Evolutionary conservation across 2,888 invertebrate species (phyloP), one percentile per base, ranked within the genome.

Genomic region (Cheilosia impressa): DNA sequence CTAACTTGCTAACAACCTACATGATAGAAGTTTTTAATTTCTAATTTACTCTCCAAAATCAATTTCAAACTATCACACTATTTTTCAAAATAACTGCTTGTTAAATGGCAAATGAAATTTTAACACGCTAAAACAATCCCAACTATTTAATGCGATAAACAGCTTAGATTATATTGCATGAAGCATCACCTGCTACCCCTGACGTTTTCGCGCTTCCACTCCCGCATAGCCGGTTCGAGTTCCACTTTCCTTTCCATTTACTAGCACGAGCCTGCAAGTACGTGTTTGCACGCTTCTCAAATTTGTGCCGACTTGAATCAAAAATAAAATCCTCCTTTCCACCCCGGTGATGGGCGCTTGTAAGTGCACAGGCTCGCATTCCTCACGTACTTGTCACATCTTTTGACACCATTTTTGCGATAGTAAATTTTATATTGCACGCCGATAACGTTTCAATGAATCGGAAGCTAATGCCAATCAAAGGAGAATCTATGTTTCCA

Each of bases 381-480:
- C 7, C 47, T n/a, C 66, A 76, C 76, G 58, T 76, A 52, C 22
- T 66, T 63, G 34, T 65, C 34, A 63, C 45, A 47, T 55, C 47
- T 47, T 57, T 66, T 55, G 57, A 65, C 57, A 75, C 65, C 31
- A 62, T 63, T 53, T 55, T 55, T 19, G 7, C n/a, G 41, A 62
- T 31, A 62, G 41, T 43, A 45, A n/a, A 55, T 34, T 63, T 38
- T 24, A 41, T 57, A 75, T 27, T 50, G 58, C 58, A 50, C 41
- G 17, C 31, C 31, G 43, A 66, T 66, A 66, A 41, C 19, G 43
- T 58, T 52, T 50, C 41, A 41, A 41, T 50, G 66, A 76, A 76
- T 50, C 66, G 58, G 41, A 58, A 76, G 47, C 58, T 50, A 57
- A 65, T 58, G 66, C 58, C 66, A 76, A 60, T 76, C 76, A 66